These are phyloP conservation scores for Oreonectes daqikongensis DNA, from an alignment of 2,797 vertebrate species.

Conservation along the genomic window DNA sequence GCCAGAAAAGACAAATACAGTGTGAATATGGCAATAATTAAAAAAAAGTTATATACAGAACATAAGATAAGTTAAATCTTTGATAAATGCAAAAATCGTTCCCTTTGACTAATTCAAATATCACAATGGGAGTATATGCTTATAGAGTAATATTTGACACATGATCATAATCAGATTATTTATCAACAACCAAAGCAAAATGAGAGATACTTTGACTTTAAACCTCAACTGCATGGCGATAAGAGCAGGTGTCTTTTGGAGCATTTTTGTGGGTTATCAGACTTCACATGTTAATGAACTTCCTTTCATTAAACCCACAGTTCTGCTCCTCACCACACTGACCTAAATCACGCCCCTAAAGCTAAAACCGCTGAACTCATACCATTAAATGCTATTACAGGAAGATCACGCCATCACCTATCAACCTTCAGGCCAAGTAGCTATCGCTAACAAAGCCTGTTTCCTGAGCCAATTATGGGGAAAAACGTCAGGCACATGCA, in stretches of 20 bases:
- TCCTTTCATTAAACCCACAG: slow-evolving; percentile 61
- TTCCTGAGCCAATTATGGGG: not conserved
- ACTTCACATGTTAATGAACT: slow-evolving; percentile 53
- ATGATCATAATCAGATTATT: not conserved
- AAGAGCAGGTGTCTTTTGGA: too few relatives aligned
- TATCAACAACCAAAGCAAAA: not conserved
- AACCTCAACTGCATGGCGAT: slow-evolving; percentile 4
- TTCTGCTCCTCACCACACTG: slow-evolving; percentile 56
- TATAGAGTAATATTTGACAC: slow-evolving; percentile 26
- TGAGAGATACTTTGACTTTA: not conserved
- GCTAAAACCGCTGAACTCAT: slow-evolving; percentile 61
- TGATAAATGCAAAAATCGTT: too few relatives aligned
- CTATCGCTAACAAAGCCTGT: not conserved
- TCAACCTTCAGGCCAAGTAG: slow-evolving; percentile 57
- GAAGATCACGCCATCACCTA: slow-evolving; percentile 71
- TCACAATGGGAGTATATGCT: not conserved
- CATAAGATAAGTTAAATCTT: not conserved
- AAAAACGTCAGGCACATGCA: not conserved
- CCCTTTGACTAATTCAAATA: too few relatives aligned
- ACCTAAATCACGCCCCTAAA: slow-evolving; percentile 72
- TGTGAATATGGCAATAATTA: not conserved
- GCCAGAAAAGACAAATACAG: not conserved
- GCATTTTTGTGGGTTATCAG: slow-evolving; percentile 9
- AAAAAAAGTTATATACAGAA: not conserved
- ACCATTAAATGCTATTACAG: slow-evolving; percentile 71